Percentiles rank a stretch among this genome's conserved stretches.
These are phyloP conservation scores for Dipodomys stephensi DNA, from an alignment of 2,113 vertebrate genomes.

Conservation along the genomic window DNA sequence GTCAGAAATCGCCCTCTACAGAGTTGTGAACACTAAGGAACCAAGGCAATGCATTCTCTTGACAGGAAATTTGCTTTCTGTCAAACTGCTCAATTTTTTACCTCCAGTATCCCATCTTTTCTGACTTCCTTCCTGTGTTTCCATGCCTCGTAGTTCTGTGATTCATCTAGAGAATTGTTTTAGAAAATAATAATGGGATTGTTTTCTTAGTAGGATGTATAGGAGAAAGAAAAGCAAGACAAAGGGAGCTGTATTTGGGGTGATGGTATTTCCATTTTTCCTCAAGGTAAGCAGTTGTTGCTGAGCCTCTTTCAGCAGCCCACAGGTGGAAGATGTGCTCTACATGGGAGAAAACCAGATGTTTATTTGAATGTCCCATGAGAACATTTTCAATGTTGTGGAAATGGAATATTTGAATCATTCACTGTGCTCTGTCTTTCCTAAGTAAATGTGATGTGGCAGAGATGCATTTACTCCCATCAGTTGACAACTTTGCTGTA, in stretches of 20 bases:
- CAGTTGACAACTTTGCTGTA: neutral
- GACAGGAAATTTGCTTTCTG: conserved; percentile 30
- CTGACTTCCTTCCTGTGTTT: neutral
- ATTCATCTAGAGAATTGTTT: conserved; percentile 46
- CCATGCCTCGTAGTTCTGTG: conserved; percentile 1
- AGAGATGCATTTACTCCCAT: neutral
- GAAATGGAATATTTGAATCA: neutral
- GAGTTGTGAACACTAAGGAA: neutral
- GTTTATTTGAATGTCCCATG: neutral
- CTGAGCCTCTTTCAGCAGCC: fast-evolving
- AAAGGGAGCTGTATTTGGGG: neutral
- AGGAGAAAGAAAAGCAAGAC: neutral
- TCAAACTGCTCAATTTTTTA: conserved; percentile 23
- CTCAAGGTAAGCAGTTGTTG: neutral
- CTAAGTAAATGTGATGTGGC: conserved; percentile 34
- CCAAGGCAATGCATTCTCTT: neutral
- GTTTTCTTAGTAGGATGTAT: conserved; percentile 11
- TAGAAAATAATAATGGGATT: conserved; percentile 35
- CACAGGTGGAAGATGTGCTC: neutral
- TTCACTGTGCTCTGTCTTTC: conserved; percentile 21
- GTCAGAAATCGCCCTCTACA: neutral
- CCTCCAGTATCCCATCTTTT: neutral
- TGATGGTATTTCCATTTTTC: neutral
- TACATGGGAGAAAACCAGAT: neutral
- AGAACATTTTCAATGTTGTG: conserved; percentile 22